These are phyloP conservation scores for Chironomus riparius DNA, from an alignment of 2,888 invertebrate genomes.

Conservation along the genomic window DNA sequence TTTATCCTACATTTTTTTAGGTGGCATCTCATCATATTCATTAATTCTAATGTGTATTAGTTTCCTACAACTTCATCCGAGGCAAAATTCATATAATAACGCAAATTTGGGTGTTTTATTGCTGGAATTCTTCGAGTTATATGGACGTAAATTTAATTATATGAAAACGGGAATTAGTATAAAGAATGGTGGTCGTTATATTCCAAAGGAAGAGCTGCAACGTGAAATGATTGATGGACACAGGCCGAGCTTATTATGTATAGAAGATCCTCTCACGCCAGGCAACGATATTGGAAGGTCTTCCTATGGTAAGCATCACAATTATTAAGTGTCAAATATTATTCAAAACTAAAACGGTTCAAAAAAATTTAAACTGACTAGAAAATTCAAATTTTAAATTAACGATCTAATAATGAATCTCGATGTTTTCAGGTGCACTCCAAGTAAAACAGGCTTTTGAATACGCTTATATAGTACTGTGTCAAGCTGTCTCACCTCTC, in stretches of 20 bases:
- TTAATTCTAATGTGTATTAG: conserved; percentile 97
- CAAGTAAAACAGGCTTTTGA: conserved; percentile 88
- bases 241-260: conserved; percentile 86
- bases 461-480: conserved; percentile 82
- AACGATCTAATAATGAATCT: too few species aligned
- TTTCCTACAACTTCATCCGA: conserved; percentile 87
- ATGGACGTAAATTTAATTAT: conserved; percentile 94
- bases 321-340: background rate
- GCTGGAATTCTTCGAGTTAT: conserved; percentile 95
- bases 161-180: conserved; percentile 89
- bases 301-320: conserved; percentile 76
- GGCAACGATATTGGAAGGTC: conserved; percentile 97
- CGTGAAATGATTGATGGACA: conserved; percentile 92
- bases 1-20: conserved; percentile 30
- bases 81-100: conserved; percentile 60
- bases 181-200: conserved; percentile 86
- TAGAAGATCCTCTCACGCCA: conserved; percentile 93
- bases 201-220: conserved; percentile 88
- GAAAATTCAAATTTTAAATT: background rate
- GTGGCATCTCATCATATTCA: conserved; percentile 98
- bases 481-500: conserved; percentile 58
- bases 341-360: background rate
- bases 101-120: conserved; percentile 87
- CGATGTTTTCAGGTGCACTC: conserved; percentile 34
- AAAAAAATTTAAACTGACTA: too few species aligned